A percentile compares a stretch with the other conserved stretches of the same genome.
Evolutionary conservation across 2,113 vertebrate genomes (phyloP).

Genomic region (Protobothrops mucrosquamatus): DNA sequence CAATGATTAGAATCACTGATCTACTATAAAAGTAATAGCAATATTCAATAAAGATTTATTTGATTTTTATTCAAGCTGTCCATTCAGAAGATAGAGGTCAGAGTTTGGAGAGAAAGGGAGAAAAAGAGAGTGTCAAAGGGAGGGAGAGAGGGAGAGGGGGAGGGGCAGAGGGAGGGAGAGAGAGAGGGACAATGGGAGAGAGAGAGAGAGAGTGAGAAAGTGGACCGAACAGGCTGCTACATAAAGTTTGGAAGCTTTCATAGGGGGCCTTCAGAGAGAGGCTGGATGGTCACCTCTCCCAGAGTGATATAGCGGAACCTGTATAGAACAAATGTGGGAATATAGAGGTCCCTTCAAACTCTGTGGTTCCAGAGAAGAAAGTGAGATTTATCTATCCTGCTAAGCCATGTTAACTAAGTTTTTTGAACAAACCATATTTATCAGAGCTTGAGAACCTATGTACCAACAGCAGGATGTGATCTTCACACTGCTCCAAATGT

Average conservation of each 20-base stretch:
- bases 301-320: neutral
- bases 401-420: neutral
- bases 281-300: neutral
- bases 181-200: no score
- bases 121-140: neutral
- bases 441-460: neutral
- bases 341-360: neutral
- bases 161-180: no score
- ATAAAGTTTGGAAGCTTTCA: neutral
- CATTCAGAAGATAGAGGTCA: neutral
- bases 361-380: neutral
- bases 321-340: neutral
- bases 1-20: neutral
- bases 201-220: rapidly evolving
- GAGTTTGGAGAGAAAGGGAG: neutral
- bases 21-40: neutral
- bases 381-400: neutral
- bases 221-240: no score
- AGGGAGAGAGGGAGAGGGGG: no score
- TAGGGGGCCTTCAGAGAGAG: neutral
- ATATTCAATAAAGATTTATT: neutral
- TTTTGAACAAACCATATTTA: neutral
- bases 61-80: neutral
- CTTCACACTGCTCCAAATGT: neutral
- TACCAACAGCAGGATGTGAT: neutral